Conservation (phyloP, 2,797 vertebrate genomes). For the Tamandua tetradactyla region DNA sequence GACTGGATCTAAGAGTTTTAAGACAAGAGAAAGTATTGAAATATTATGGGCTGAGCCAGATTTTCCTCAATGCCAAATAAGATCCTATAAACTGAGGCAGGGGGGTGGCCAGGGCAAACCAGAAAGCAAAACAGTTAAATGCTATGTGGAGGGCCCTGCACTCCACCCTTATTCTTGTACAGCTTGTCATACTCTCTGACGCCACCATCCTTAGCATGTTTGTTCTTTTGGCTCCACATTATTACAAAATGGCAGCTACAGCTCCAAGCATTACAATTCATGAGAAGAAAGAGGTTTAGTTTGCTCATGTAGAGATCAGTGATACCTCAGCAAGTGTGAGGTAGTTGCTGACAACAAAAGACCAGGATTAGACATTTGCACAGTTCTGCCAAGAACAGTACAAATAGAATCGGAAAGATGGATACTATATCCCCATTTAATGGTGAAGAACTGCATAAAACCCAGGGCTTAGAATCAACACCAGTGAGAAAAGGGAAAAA, state of each 20-base stretch:
- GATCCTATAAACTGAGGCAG: neutral
- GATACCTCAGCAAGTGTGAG: neutral
- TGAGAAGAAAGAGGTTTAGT: neutral
- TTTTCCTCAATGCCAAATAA: neutral
- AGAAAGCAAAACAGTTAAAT: neutral
- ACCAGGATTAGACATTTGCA: neutral
- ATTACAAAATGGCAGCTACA: neutral
- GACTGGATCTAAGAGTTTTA: neutral
- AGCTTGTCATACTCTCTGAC: neutral
- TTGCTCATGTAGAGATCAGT: neutral
- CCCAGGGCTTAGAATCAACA: neutral
- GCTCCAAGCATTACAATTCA: neutral
- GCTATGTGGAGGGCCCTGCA: neutral
- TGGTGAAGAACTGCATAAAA: neutral
- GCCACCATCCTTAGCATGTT: neutral
- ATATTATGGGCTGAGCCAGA: neutral
- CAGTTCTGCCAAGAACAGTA: neutral
- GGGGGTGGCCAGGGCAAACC: too few species aligned
- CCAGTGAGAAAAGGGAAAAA: neutral
- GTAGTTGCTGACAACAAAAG: neutral
- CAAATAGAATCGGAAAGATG: neutral
- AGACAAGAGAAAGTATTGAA: neutral
- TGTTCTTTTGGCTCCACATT: neutral
- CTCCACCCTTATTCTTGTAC: neutral
- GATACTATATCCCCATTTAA: neutral